phyloP scores from a whole-genome alignment of 2,797 vertebrate species.

The Setipinna tenuifilis region DNA sequence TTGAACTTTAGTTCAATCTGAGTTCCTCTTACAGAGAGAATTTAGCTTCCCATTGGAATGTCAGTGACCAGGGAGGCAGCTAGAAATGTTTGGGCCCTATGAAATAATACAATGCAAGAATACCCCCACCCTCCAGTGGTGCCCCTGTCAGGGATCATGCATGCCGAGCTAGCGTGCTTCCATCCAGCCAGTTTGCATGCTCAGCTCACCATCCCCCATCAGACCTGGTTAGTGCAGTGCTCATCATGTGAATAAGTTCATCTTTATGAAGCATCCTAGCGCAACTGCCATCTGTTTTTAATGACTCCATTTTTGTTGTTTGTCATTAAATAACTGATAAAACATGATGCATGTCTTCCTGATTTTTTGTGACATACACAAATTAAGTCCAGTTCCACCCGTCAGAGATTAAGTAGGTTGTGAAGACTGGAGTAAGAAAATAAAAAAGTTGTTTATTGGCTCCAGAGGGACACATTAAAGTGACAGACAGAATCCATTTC shows the following conservation, averaged over 20 bases:
- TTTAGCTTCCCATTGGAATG: not conserved
- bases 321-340: not conserved
- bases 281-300: not conserved
- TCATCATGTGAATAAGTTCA: not conserved
- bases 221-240: not conserved
- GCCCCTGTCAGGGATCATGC: not conserved
- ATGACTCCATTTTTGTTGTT: not conserved
- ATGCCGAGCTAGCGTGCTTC: not conserved
- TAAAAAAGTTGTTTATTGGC: constrained; percentile 26
- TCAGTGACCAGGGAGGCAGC: too few species aligned
- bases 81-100: too few species aligned
- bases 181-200: not conserved
- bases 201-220: not conserved
- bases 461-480: constrained; percentile 44
- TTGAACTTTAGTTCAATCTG: not conserved
- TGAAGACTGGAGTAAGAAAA: constrained; percentile 17
- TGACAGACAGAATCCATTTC: constrained; percentile 37
- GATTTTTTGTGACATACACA: not conserved
- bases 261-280: not conserved
- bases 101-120: too few species aligned
- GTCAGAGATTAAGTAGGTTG: not conserved
- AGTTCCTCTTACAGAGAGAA: not conserved
- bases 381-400: not conserved
- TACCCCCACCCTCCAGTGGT: too few species aligned
- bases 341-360: not conserved